Evolutionary conservation across 2,888 invertebrate genomes (phyloP), one percentile per base, ranked within the genome.

Genomic region (Apamea sordens): DNA sequence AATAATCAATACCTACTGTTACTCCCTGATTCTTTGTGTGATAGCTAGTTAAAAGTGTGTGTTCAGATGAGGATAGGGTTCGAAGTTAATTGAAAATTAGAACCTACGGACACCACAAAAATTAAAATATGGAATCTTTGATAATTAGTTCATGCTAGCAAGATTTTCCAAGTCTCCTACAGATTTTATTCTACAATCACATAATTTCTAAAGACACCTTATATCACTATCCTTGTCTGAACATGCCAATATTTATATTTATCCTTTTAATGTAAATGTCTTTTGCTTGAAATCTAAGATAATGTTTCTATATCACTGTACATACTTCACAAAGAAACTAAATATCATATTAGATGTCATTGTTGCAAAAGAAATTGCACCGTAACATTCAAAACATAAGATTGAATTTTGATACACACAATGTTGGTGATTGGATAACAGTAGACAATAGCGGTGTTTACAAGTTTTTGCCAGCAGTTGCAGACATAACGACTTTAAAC

Each of bases 1-100:
- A 4, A 72, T 77, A 64, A 82, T 69, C 63, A 32, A 77, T 74
- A 77, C 50, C 50, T 74, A 74, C n/a, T 86, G 68, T 82, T 68
- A 74, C 36, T 72, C n/a, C 44, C 24, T 59, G 21, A 73, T 77
- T 77, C 18, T 77, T 61, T 53, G 64, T 82, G 67, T 82, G 64
- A 77, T 77, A 69, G 61, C 53, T 68, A 74, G 67, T 77, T 74
- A 28, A 64, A 76, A 56, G 11, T 36, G 41, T 8, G 8, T 73
- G 65, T 85, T 81, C 73, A 67, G 32, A 67, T 36, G 13, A 8
- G 32, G 36, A 47, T 75, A 69, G 44, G 71, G 67, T 64, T 36
- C 15, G 1, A 28, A 72, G 4, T 50, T 41, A 63, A 3, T n/a
- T 0, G 10, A 73, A 32, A 36, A 36, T 53, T 53, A 70, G 15